Conservation (phyloP, 2,797 vertebrate genomes). For the Danio kyathit region DNA sequence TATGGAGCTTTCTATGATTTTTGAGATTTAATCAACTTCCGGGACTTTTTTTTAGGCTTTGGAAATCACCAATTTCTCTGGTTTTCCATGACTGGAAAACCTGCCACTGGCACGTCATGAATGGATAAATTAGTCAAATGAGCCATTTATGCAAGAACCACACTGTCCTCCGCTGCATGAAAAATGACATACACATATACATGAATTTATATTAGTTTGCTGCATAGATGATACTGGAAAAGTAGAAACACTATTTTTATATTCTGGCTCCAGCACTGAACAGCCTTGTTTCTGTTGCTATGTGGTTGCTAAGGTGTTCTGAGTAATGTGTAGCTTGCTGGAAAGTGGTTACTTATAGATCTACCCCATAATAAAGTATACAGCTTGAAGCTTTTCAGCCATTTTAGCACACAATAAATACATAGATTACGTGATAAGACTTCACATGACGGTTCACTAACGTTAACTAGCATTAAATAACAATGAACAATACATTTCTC, state of each 20-base stretch:
- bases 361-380: background rate
- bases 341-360: background rate
- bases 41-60: background rate
- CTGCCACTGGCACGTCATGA: conserved; percentile 27
- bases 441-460: too few species aligned
- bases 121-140: conserved; percentile 38
- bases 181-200: background rate
- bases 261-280: background rate
- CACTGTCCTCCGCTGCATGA: conserved; percentile 1
- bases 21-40: conserved; percentile 15
- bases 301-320: background rate
- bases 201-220: conserved; percentile 3
- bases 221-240: background rate
- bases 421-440: too few species aligned
- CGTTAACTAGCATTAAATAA: too few species aligned
- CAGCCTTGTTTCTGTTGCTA: background rate
- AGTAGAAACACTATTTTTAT: background rate
- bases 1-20: background rate
- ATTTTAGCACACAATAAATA: background rate
- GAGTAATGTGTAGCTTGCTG: background rate
- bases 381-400: background rate
- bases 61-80: conserved; percentile 11
- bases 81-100: conserved; percentile 3
- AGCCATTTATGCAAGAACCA: conserved; percentile 22
- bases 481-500: too few species aligned